Percentiles rank a stretch among this genome's conserved stretches.
Evolutionary conservation across 2,113 vertebrate genomes (phyloP).

Genomic region (Rallus limicola): DNA sequence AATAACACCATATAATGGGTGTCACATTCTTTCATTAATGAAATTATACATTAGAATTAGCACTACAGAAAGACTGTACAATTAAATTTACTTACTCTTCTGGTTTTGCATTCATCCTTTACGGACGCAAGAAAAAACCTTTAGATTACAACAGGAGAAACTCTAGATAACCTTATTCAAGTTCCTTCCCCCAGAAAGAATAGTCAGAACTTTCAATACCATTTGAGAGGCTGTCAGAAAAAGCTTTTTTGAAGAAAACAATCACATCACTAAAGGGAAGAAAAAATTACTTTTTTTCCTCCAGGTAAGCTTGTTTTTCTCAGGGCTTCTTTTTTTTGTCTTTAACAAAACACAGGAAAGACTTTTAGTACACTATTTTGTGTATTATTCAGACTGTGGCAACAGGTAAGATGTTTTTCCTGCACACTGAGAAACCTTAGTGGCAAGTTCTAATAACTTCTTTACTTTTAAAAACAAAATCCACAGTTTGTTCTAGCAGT

Average conservation of each 20-base stretch:
- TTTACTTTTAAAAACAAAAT: background rate
- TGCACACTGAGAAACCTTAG: background rate
- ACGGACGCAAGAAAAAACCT: background rate
- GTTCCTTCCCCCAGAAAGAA: background rate
- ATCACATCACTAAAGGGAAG: background rate
- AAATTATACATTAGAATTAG: background rate
- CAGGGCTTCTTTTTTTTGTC: background rate
- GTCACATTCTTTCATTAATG: background rate
- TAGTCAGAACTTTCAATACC: background rate
- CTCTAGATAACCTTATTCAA: background rate
- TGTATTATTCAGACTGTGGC: background rate
- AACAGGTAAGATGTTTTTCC: background rate
- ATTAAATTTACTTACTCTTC: background rate
- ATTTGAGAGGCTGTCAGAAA: background rate
- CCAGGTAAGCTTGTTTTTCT: background rate
- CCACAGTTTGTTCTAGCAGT: background rate
- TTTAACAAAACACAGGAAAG: background rate
- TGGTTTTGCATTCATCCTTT: background rate
- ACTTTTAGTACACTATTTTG: background rate
- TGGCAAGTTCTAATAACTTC: background rate
- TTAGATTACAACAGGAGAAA: background rate
- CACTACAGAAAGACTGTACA: background rate
- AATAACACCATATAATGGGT: background rate
- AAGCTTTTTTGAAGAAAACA: background rate
- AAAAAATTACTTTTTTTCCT: background rate